Conservation (phyloP, 2,113 vertebrate species). For the Peromyscus maniculatus region DNA sequence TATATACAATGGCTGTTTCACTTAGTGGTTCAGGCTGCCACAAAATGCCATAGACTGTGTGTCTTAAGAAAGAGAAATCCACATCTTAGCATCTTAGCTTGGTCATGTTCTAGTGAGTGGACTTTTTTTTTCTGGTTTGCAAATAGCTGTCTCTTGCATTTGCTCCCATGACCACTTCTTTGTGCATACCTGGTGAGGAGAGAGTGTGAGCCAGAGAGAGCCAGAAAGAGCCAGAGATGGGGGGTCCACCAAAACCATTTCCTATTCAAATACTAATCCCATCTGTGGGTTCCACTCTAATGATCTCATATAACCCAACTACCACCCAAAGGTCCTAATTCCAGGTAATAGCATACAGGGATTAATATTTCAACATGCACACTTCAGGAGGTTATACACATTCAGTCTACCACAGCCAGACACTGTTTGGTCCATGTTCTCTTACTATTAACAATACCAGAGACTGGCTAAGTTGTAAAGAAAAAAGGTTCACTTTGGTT, state of each 20-base stretch:
- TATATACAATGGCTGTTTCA: background rate
- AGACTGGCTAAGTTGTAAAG: background rate
- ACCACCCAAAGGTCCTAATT: background rate
- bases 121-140: constrained; percentile 12
- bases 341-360: background rate
- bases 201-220: background rate
- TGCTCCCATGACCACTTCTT: background rate
- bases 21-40: background rate
- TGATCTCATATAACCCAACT: constrained; percentile 18
- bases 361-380: background rate
- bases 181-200: background rate
- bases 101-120: background rate
- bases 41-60: background rate
- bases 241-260: background rate
- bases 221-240: background rate
- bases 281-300: background rate
- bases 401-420: background rate
- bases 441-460: background rate
- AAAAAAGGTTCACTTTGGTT: background rate
- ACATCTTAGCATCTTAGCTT: background rate
- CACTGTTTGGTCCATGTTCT: background rate
- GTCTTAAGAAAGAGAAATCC: background rate
- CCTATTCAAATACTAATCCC: background rate
- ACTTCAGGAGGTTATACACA: background rate
- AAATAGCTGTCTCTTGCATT: background rate